These are phyloP conservation scores for Carpatolechia fugitivella DNA, from an alignment of 2,888 invertebrate species.

Conservation along the genomic window DNA sequence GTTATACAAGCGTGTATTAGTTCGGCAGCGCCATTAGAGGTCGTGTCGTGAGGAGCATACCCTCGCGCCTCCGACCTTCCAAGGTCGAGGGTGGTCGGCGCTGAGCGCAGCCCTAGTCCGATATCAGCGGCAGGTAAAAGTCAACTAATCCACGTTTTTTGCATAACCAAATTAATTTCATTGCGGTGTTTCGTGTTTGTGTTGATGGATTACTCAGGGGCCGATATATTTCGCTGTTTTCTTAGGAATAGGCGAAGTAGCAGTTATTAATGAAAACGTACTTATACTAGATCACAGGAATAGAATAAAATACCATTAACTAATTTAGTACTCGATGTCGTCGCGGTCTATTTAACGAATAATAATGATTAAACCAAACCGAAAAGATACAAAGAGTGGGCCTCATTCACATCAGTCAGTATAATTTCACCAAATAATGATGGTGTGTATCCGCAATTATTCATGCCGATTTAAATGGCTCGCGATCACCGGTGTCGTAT, in stretches of 20 bases:
- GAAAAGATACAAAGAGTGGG: neutral
- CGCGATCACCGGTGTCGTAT: neutral
- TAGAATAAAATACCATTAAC: too few relatives aligned
- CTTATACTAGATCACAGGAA: too few relatives aligned
- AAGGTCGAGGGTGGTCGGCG: constrained; percentile 43
- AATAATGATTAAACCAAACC: neutral
- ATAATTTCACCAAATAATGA: constrained; percentile 8
- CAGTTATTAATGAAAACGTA: too few relatives aligned
- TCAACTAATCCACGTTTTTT: constrained; percentile 33
- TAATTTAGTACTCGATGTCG: neutral
- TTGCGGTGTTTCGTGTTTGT: constrained; percentile 27
- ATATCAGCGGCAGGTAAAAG: constrained; percentile 19
- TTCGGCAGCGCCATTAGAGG: constrained; percentile 8
- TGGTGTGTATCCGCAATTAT: constrained; percentile 13
- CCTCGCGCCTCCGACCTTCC: constrained; percentile 53
- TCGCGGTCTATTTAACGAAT: neutral
- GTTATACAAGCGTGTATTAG: neutral
- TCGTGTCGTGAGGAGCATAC: constrained; percentile 33
- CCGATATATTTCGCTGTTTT: neutral
- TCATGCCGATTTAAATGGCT: neutral
- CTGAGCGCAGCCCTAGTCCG: constrained; percentile 16
- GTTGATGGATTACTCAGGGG: constrained; percentile 11
- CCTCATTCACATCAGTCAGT: neutral
- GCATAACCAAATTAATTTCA: constrained; percentile 34
- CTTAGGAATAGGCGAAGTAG: too few relatives aligned